Base-by-base conservation (phyloP, 2,797 vertebrate genomes). In the Dipus sagitta region DNA sequence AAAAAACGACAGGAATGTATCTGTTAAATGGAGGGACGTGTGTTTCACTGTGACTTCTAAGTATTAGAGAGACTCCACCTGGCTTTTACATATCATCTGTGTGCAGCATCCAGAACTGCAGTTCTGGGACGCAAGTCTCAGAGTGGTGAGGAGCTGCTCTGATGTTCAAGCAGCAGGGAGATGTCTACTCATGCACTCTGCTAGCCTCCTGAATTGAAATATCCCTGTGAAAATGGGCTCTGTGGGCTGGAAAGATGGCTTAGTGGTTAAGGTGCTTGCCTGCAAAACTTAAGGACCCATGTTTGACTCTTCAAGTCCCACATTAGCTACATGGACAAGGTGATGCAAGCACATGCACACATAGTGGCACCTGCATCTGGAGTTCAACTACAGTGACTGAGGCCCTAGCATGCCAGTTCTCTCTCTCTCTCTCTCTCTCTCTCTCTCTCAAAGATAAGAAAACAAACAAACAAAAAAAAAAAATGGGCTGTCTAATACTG, bases 181-280 rank as follows among this genome's bases (percentile, higher is more conserved):
- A 52, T 26, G 24, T 64, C 17, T 3, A 2, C 47, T 21, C 0
- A 2, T 14, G 67, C 12, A 3, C 4, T 2, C 2, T 0, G 0
- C 21, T 15, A 21, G 32, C 79, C 74, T 68, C 28, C 62, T 24
- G 7, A 15, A 6, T 9, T 17, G 38, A 13, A 28, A 17, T 60
- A 26, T 32, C 82, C 1, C 34, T 4, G 1, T 30, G 30, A 20
- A 47, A 23, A 11, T 1, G 24, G 17, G 14, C 28, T 9, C 10
- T 78, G 8, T 47, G 47, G 47, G 47, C 47, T 47, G 47, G 47
- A 10, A 7, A 47, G 47, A 47, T 47, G 47, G 47, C 47, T 47
- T 9, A 47, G 47, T 47, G 47, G 47, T 1, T 47, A 47, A 47
- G 47, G 47, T 47, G 47, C 47, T 47, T 11, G 47, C 47, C 47